Conservation (phyloP, 2,888 invertebrate species). For the Drosophila niveifrons region DNA sequence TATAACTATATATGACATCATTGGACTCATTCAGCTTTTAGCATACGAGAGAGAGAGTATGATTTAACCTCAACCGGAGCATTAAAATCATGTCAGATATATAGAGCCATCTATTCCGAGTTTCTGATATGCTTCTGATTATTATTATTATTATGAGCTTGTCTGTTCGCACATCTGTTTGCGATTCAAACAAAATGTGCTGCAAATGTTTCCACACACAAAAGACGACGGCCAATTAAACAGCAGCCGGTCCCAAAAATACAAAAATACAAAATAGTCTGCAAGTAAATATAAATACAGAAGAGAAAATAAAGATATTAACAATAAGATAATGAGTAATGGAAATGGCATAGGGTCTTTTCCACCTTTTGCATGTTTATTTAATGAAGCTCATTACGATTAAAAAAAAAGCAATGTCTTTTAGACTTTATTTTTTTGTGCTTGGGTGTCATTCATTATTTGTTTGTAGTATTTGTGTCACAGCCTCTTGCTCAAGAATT, state of each 20-base stretch:
- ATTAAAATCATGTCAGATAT: conserved; percentile 41
- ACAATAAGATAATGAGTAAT: conserved; percentile 12
- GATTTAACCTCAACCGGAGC: conserved; percentile 28
- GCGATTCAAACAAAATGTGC: conserved; percentile 26
- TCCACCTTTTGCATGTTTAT: conserved; percentile 21
- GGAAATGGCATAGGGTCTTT: conserved; percentile 17
- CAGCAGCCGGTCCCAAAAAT: conserved; percentile 36
- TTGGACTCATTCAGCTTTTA: conserved; percentile 39
- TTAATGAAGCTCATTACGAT: conserved; percentile 21
- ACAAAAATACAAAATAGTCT: conserved; percentile 1
- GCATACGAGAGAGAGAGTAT: background rate
- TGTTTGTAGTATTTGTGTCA: conserved; percentile 54
- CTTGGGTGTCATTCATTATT: conserved; percentile 34
- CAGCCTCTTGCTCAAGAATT: conserved; percentile 54
- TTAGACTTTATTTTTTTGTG: conserved; percentile 36
- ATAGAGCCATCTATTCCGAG: conserved; percentile 11
- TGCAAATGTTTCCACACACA: conserved; percentile 33
- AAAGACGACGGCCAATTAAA: conserved; percentile 50
- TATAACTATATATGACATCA: conserved; percentile 66
- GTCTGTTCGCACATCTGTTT: conserved; percentile 63
- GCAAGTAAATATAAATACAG: conserved; percentile 13
- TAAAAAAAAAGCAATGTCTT: background rate
- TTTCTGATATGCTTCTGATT: conserved; percentile 43
- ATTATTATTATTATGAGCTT: conserved; percentile 34
- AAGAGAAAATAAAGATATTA: conserved; percentile 17